Evolutionary conservation across 2,888 invertebrate genomes (phyloP).

Genomic region (Piscicola geometra): DNA sequence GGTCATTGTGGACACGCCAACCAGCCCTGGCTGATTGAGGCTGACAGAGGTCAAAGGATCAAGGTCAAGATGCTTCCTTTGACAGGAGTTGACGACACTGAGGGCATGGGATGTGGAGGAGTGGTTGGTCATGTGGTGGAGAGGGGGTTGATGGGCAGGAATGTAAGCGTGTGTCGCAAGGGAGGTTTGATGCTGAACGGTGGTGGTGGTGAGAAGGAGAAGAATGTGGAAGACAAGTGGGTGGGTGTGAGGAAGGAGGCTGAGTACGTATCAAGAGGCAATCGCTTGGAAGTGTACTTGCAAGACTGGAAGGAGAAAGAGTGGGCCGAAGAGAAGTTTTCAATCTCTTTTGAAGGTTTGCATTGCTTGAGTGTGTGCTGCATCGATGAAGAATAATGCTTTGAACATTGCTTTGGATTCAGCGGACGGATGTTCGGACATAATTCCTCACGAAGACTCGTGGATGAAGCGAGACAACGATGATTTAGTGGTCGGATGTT

Average conservation of each 20-base stretch:
- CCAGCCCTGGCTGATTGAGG: neutral
- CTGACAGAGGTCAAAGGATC: neutral
- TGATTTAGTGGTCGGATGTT: slow-evolving; percentile 37
- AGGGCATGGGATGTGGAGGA: neutral
- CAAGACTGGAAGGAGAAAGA: slow-evolving; percentile 5
- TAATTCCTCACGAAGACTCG: slow-evolving; percentile 35
- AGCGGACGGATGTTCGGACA: slow-evolving; percentile 38
- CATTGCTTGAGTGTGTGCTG: neutral
- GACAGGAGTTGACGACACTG: neutral
- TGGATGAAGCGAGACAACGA: slow-evolving; percentile 39
- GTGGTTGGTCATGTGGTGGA: neutral
- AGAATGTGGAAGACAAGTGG: neutral
- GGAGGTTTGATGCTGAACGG: neutral
- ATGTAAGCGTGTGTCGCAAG: neutral
- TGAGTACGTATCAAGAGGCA: neutral
- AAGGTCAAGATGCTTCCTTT: neutral
- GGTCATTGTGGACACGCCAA: neutral
- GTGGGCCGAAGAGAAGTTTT: slow-evolving; percentile 3
- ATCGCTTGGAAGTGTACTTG: neutral
- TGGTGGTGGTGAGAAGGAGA: neutral
- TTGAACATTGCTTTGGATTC: neutral
- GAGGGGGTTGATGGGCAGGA: neutral
- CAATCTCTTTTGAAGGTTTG: slow-evolving; percentile 11
- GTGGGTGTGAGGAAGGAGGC: neutral
- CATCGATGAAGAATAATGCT: neutral